phyloP scores from a whole-genome alignment of 2,113 vertebrate genomes.

The Athene cunicularia region DNA sequence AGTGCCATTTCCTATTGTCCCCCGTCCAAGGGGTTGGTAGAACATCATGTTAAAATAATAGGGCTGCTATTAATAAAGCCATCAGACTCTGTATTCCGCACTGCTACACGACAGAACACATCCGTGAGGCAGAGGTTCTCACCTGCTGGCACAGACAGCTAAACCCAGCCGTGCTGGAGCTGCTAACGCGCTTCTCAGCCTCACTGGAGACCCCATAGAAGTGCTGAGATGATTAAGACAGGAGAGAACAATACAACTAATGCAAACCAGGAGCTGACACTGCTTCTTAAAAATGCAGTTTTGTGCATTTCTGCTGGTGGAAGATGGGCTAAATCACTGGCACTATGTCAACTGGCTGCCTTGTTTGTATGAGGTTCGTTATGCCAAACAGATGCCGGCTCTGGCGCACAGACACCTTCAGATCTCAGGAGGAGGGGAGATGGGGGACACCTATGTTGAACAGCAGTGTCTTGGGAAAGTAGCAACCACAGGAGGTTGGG shows the following conservation, averaged over 20 bases:
- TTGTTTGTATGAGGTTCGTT: not conserved
- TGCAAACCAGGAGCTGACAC: not conserved
- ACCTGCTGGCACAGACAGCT: constrained; percentile 6
- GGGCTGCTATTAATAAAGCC: constrained; percentile 48
- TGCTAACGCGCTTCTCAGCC: not conserved
- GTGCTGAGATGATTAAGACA: not conserved
- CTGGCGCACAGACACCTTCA: not conserved
- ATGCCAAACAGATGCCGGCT: not conserved
- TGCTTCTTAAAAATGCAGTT: not conserved
- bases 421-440: not conserved
- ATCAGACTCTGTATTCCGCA: not conserved
- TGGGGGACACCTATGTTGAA: not conserved
- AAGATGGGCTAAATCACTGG: not conserved
- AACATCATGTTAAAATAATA: constrained; percentile 42
- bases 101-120: constrained; percentile 29
- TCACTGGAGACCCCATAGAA: not conserved
- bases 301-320: not conserved
- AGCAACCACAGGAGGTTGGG: not conserved
- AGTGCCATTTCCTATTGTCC: constrained; percentile 45
- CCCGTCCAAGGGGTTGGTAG: constrained; percentile 28
- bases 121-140: not conserved
- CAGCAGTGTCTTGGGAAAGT: not conserved
- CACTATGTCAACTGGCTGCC: not conserved
- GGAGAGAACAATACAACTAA: not conserved
- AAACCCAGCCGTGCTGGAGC: not conserved